Base-by-base conservation (phyloP, 53 echinoderm and acorn worm genomes). In the Astropecten irregularis region DNA sequence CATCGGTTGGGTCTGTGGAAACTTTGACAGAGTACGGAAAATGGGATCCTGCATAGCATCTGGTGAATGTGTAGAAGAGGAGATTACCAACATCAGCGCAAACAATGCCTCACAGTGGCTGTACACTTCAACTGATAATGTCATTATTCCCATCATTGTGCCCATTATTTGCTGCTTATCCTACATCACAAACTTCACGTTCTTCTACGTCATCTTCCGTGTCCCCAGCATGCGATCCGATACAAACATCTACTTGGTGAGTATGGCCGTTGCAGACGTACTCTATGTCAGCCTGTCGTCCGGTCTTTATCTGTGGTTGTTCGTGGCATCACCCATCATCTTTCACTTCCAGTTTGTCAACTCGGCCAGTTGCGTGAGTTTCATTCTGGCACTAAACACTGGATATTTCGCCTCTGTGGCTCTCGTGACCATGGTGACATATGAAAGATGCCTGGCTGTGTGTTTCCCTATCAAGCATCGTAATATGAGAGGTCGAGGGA, bases 371-470 rank as follows among this genome's bases (percentile, higher is more conserved):
- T 74, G 74, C 38, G 36, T 57, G 27, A 38, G 33, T 5, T 74
- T 56, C 27, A 38, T 20, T 22, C 14, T 40, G 11, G 38, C 50
- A 10, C 23, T 37, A 15, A 57, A 57, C 57, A 49, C 58, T 0
- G 57, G 74, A 34, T 74, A 74, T 40, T 74, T 74, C 21, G 27
- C 57, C 7, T 25, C 74, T 40, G 39, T 74, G 26, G 57, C 57
- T 38, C 29, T 53, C 8, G 29, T 74, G 3, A 74, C 74, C 15
- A 16, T 22, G 15, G 74, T 74, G 54, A 82, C 94, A 0, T 22
- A 85, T 3, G 94, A 94, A 66, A 91, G 90, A 51, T 94, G 85
- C 68, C 83, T 82, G 28, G 94, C 94, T 2, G 66, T 94, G 40
- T 91, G 88, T 49, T 82, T 62, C 27, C 94, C 94, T 13, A 69